Evolutionary conservation across 2,113 vertebrate genomes (phyloP).

Genomic region (Synchiropus splendidus): DNA sequence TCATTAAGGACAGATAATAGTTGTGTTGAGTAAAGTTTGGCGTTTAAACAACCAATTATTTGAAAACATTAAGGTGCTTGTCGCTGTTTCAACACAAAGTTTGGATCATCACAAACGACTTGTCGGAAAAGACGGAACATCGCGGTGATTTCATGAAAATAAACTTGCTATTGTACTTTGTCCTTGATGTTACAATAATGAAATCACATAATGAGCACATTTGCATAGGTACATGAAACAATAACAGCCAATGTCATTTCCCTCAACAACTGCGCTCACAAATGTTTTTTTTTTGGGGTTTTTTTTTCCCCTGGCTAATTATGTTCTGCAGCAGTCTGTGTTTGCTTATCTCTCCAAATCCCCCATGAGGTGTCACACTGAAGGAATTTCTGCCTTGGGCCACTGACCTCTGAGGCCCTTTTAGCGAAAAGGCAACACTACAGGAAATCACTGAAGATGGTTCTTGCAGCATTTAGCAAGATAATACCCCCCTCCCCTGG

Average conservation of each 20-base stretch:
- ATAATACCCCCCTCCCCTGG: conserved; percentile 49
- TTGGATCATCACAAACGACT: no score
- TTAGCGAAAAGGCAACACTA: conserved; percentile 66
- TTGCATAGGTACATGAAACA: conserved; percentile 11
- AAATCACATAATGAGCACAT: not conserved
- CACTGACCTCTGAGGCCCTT: conserved; percentile 67
- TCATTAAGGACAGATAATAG: no score
- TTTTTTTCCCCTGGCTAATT: conserved; percentile 42
- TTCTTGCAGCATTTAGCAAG: conserved; percentile 68
- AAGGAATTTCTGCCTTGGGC: conserved; percentile 72
- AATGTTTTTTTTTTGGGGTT: no score
- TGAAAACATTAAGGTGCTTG: no score
- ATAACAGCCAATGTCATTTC: conserved; percentile 14
- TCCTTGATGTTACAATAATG: not conserved
- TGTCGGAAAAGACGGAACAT: no score
- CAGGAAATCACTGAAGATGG: conserved; percentile 75
- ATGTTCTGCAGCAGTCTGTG: conserved; percentile 38
- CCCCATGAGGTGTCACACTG: conserved; percentile 57
- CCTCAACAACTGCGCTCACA: no score
- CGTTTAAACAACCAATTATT: no score
- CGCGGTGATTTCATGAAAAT: not conserved
- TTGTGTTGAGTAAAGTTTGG: no score
- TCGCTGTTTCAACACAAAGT: no score
- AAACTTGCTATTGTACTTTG: not conserved
- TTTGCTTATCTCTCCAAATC: conserved; percentile 55